Base-by-base conservation (phyloP, 92 coral and sea anemone species). In the Parazoanthus darwini region DNA sequence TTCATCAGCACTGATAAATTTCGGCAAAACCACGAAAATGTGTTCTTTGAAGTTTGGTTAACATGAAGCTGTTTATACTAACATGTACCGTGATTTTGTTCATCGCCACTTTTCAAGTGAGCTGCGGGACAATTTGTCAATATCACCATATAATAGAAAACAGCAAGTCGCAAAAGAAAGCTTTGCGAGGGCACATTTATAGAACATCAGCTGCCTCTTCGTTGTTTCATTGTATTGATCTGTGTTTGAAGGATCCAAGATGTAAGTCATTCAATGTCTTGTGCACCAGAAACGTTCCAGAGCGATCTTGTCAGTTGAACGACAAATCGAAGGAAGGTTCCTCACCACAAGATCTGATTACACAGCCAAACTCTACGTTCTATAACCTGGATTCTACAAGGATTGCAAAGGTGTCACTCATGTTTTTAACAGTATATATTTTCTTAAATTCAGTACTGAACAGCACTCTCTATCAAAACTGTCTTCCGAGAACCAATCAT, bases 241-340 rank as follows among this genome's bases (percentile, higher is more conserved):
- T 10, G 6, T 82, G 86, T 82, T 66, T 82, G 86, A 66, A 29
- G 44, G 86, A 82, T 37, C 11, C n/a, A 3, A 66, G 77, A 66
- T 82, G 86, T 35, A 63, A 8, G 0, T 82, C 86, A 5, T 59
- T 82, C 58, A 82, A 82, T 44, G 23, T 82, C 54, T 8, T 82
- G 33, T 35, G 33, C 50, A 67, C 38, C 22, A 26, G 22, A 35
- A 74, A 3, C 2, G 5, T 74, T 16, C 6, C 56, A 38, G 46
- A 66, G 26, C 23, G 35, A 63, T 38, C 70, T 66, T 82, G 86
- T 26, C 86, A 82, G 15, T 39, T 82, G 14, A 82, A 82, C 86
- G 35, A 65, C 20, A 36, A 25, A 8, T 82, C 86, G 14, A 82
- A 9, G 36, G 51, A 82, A 15, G 77, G 66, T 9, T 43, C 58